Evolutionary conservation across 2,888 invertebrate species (phyloP).

Genomic region (Agrochola lota): DNA sequence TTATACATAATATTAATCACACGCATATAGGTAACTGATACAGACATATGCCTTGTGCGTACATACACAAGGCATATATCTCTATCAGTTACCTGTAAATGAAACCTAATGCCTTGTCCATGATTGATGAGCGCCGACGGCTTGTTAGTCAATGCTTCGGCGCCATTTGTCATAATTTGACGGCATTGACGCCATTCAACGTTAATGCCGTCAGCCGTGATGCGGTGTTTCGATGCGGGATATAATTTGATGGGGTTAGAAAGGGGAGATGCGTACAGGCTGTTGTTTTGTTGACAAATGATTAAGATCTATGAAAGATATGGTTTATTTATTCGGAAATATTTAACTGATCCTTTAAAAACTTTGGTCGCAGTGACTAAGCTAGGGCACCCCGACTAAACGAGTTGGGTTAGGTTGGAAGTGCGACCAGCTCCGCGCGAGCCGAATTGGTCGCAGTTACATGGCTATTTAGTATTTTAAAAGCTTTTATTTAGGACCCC

Average conservation of each 20-base stretch:
- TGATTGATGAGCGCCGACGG: constrained; percentile 72
- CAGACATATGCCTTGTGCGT: no score
- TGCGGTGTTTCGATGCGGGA: constrained; percentile 31
- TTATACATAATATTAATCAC: constrained; percentile 38
- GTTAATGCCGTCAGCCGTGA: constrained; percentile 69
- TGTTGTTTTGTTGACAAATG: constrained; percentile 1
- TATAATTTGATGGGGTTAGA: constrained; percentile 57
- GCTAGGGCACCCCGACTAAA: neutral
- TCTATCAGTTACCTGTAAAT: constrained; percentile 59
- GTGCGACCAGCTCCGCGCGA: no score
- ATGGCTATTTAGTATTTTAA: no score
- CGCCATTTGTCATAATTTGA: constrained; percentile 83
- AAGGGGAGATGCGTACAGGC: neutral
- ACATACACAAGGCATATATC: constrained; percentile 34
- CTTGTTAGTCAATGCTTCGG: constrained; percentile 59
- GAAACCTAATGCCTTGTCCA: constrained; percentile 62
- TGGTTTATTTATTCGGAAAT: neutral
- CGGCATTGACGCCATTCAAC: constrained; percentile 70
- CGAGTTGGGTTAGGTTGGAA: neutral
- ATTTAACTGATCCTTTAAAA: neutral
- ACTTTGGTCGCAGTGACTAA: neutral
- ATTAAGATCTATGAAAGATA: neutral
- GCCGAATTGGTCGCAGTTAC: no score
- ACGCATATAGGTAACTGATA: no score
- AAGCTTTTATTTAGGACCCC: no score